phyloP scores from a whole-genome alignment of 1,140 invertebrate genomes.

The Gerris buenoi region DNA sequence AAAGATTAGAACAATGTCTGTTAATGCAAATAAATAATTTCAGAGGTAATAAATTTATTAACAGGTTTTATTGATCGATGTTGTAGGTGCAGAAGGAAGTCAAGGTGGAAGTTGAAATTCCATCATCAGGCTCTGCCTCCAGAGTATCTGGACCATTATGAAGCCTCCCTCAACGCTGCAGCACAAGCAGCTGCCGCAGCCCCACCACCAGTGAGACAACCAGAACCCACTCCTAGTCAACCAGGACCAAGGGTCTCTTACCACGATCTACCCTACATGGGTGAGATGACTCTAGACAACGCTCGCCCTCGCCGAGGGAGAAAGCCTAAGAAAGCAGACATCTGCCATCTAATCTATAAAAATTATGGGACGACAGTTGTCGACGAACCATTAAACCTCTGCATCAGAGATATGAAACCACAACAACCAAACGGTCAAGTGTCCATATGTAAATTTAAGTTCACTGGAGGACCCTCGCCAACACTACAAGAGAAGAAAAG shows the following conservation, averaged over 20 bases:
- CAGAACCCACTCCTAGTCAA: slow-evolving; percentile 16
- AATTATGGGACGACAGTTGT: slow-evolving; percentile 68
- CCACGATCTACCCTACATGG: slow-evolving; percentile 76
- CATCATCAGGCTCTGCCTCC: slow-evolving; percentile 64
- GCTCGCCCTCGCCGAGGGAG: slow-evolving; percentile 63
- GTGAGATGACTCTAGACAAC: slow-evolving; percentile 74
- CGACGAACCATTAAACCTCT: slow-evolving; percentile 65
- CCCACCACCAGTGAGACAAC: slow-evolving; percentile 27
- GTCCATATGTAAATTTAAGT: slow-evolving; percentile 88
- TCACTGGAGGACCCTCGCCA: slow-evolving; percentile 74
- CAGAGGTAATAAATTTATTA: too few relatives aligned
- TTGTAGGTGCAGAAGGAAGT: slow-evolving; percentile 45
- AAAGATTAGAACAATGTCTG: too few relatives aligned
- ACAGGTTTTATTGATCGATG: too few relatives aligned
- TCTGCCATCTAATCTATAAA: slow-evolving; percentile 79
- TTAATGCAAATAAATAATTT: too few relatives aligned
- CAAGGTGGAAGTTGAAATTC: slow-evolving; percentile 61
- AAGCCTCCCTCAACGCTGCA: slow-evolving; percentile 42
- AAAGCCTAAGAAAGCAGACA: slow-evolving; percentile 74
- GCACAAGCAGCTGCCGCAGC: not conserved
- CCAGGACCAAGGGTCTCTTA: slow-evolving; percentile 38
- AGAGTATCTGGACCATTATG: slow-evolving; percentile 63
- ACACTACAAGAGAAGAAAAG: slow-evolving; percentile 79
- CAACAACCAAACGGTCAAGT: slow-evolving; percentile 22
- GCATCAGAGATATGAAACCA: slow-evolving; percentile 43